Evolutionary conservation across 1,140 invertebrate species (phyloP), one percentile per base, ranked within the genome.

Genomic region (Sitobion miscanthi): DNA sequence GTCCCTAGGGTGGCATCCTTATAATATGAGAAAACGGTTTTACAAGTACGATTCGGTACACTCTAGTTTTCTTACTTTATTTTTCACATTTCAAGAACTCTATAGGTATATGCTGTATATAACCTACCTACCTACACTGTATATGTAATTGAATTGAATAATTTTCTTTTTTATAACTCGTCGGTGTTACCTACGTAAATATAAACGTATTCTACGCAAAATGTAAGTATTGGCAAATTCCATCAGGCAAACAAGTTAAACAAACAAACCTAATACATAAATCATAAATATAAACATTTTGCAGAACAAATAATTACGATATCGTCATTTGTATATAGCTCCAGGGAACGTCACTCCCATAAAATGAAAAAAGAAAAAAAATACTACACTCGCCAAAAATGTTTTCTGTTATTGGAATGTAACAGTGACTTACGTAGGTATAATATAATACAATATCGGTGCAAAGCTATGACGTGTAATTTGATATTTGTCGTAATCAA

Each of bases 271-370:
- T 69, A 17, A 17, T 69, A 69, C 30, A 69, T 69, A 69, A 69
- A 69, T 69, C 62, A 69, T 69, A 69, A 69, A 69, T n/a, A 17
- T n/a, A 25, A 69, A n/a, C 30, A 69, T n/a, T n/a, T 30, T 17
- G 62, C 62, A 69, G 62, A n/a, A 69, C 62, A 69, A 69, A n/a
- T 69, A 69, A 69, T 69, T 69, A 69, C 62, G 62, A n/a, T 69
- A 69, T 69, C 62, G 62, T 69, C 62, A n/a, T 69, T n/a, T 69
- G 62, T 69, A n/a, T n/a, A 69, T 69, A 30, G 62, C 62, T 69
- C 14, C 4, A n/a, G 62, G 62, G 30, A 69, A n/a, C 62, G 62
- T 69, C 62, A 69, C 62, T 69, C 62, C 30, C 62, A 69, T 69
- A 17, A 1, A n/a, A n/a, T 20, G 30, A 17, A 69, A 69, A n/a